Conservation (phyloP, 2,113 vertebrate species). For the Gila orcuttii region DNA sequence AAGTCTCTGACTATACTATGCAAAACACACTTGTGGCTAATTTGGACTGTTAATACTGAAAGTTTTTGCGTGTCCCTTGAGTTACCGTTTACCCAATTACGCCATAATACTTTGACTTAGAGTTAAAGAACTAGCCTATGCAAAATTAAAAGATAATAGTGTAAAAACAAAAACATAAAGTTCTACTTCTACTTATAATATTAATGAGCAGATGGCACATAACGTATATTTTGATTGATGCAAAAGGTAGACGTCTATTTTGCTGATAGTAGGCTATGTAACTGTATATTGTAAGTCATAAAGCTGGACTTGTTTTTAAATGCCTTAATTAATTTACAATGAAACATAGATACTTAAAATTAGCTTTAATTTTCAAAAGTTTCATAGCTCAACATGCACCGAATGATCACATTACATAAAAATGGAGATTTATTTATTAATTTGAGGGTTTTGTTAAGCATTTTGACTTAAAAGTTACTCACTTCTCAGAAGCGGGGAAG, state of each 20-base stretch:
- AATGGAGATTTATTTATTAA: neutral
- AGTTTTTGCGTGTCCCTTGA: neutral
- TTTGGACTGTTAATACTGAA: neutral
- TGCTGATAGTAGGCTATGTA: neutral
- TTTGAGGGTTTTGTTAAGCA: neutral
- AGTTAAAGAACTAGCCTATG: neutral
- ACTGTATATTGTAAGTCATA: neutral
- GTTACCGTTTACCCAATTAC: neutral
- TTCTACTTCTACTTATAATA: neutral
- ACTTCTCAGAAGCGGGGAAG: constrained; percentile 93
- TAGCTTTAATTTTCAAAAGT: neutral
- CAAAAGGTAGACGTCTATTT: neutral
- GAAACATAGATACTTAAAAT: neutral
- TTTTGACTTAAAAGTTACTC: constrained; percentile 68
- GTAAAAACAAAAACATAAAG: neutral
- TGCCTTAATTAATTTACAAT: neutral
- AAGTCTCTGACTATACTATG: no score
- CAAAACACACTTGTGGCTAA: neutral
- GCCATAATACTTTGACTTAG: neutral
- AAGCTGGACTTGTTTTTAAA: neutral
- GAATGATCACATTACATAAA: neutral
- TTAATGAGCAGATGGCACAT: neutral
- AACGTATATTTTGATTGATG: neutral
- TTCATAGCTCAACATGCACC: neutral
- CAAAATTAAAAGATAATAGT: neutral